Conservation (phyloP, 2,113 vertebrate species). For the Paedocypris sp. region DNA sequence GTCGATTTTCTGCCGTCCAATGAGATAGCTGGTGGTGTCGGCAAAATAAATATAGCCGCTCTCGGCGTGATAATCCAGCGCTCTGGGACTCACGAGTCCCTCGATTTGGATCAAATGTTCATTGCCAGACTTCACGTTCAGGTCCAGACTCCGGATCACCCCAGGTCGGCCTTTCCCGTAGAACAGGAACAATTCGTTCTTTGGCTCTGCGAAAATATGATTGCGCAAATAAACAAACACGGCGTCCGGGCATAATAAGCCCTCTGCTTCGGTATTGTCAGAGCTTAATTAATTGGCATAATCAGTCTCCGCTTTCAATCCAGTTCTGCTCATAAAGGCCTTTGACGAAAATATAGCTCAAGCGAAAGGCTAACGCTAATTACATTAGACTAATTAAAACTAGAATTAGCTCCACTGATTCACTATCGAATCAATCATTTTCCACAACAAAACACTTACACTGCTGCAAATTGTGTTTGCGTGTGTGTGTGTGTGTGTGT, state of each 20-base stretch:
- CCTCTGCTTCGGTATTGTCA: slow-evolving; percentile 44
- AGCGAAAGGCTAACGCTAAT: slow-evolving; percentile 45
- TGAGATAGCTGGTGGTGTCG: slow-evolving; percentile 77
- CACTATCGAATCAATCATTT: slow-evolving; percentile 53
- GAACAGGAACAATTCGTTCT: slow-evolving; percentile 80
- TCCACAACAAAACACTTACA: slow-evolving; percentile 39
- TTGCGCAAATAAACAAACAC: slow-evolving; percentile 53
- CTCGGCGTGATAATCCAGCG: slow-evolving; percentile 75
- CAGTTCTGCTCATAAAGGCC: slow-evolving; percentile 54
- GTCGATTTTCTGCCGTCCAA: slow-evolving; percentile 78
- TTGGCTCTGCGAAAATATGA: slow-evolving; percentile 68
- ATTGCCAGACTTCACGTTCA: slow-evolving; percentile 70
- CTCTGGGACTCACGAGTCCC: slow-evolving; percentile 73
- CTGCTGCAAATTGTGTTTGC: slow-evolving; percentile 6
- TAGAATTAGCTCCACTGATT: slow-evolving; percentile 53
- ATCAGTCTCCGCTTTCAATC: slow-evolving; percentile 54
- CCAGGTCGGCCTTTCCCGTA: slow-evolving; percentile 81
- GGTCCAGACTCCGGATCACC: slow-evolving; percentile 74
- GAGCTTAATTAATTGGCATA: slow-evolving; percentile 60
- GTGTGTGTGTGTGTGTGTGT: background rate
- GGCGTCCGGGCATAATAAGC: slow-evolving; percentile 42
- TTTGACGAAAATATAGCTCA: slow-evolving; percentile 51
- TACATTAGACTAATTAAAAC: slow-evolving; percentile 62
- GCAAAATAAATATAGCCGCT: slow-evolving; percentile 76
- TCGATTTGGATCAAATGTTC: slow-evolving; percentile 79